Base-by-base conservation (phyloP, 1,140 invertebrate genomes). In the Oscheius sp. region DNA sequence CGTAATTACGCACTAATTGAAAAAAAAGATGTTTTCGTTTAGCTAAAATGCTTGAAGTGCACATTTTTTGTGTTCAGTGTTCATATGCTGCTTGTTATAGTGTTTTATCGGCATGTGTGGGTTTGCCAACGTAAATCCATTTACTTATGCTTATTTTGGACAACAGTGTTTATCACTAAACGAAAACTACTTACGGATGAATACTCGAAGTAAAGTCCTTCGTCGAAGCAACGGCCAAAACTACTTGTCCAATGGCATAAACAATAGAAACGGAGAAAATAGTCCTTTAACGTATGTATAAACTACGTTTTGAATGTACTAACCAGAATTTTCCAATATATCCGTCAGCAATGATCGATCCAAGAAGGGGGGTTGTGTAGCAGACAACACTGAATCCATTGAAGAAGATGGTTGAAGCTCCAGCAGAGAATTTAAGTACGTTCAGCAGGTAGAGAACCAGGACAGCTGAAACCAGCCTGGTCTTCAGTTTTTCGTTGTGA, bases 281-380 rank as follows among this genome's bases (percentile, higher is more conserved):
- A 15, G 80, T 82, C 72, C 81, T 89, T 80, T 58, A 87, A 86
- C 66, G 68, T 69, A n/a, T n/a, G n/a, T n/a, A n/a, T n/a, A n/a
- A n/a, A n/a, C n/a, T n/a, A n/a, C n/a, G n/a, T n/a, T n/a, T n/a
- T n/a, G n/a, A n/a, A n/a, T n/a, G 2, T 59, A 77, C 67, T 80
- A 80, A 91, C 71, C 88, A 89, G 85, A 91, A 95, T 86, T 93
- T 93, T 71, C 93, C 93, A 0, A 94, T 86, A 74, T 88, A 89
- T 26, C 91, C 91, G 84, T 96, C 93, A 0, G 93, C 92, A n/a
- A 95, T 75, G 49, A 94, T 90, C 0, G 93, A 93, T 0, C 94
- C 93, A 32, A 94, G 81, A 13, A 95, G 73, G 0, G 93, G 92
- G 35, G 91, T 92, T 79, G 94, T 91, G 81, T 94, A 95, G 28